Conservation (phyloP, 2,797 vertebrate genomes). For the Coccyzus lansbergi region DNA sequence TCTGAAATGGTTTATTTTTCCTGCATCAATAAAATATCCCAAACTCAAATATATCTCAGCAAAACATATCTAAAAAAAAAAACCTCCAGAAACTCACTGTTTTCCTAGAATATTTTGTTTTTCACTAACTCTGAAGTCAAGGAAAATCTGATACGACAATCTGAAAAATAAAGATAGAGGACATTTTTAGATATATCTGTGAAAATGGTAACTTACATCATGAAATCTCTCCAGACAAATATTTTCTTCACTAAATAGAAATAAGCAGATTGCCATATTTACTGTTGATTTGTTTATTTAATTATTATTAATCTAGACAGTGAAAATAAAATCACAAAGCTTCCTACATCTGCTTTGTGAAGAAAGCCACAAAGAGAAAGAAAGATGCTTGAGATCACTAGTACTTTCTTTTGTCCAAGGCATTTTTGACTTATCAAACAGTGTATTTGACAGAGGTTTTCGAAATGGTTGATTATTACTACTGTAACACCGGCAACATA, state of each 20-base stretch:
- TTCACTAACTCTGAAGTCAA: not conserved
- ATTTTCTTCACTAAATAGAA: not conserved
- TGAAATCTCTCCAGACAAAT: not conserved
- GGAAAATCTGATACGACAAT: not conserved
- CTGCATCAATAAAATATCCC: not conserved
- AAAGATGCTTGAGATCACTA: not conserved
- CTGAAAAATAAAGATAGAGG: not conserved
- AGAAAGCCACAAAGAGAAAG: not conserved
- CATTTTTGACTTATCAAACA: not conserved
- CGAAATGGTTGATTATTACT: not conserved
- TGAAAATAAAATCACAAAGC: not conserved
- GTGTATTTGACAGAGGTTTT: not conserved
- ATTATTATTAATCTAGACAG: not conserved
- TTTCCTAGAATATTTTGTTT: not conserved
- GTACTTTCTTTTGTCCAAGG: not conserved
- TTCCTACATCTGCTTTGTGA: not conserved
- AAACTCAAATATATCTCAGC: not conserved
- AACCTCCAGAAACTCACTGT: not conserved
- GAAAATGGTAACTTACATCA: not conserved
- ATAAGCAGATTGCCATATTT: not conserved
- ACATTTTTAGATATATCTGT: not conserved
- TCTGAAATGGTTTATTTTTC: not conserved
- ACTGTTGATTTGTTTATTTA: not conserved
- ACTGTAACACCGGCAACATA: not conserved
- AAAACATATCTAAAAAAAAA: not conserved